Evolutionary conservation across 2,113 vertebrate genomes (phyloP).

Genomic region (Climacteris rufus): DNA sequence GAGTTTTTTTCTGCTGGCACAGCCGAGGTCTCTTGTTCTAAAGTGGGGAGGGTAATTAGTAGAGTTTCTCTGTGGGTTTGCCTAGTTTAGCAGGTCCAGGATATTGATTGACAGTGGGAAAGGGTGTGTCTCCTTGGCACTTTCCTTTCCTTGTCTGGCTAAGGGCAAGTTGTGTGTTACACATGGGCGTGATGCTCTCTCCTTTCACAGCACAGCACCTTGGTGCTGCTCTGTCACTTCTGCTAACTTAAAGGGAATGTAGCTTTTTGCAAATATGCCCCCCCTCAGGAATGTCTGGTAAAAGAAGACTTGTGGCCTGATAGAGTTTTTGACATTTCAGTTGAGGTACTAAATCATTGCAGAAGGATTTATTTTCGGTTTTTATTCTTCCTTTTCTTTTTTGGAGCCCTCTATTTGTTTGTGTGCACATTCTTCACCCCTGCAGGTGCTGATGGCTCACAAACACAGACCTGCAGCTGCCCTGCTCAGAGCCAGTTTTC

Average conservation of each 20-base stretch:
- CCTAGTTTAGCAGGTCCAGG: conserved; percentile 22
- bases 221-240: background rate
- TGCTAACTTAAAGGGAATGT: background rate
- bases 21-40: background rate
- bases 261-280: background rate
- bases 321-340: background rate
- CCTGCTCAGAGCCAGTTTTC: background rate
- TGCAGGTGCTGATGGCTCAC: background rate
- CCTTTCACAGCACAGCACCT: background rate
- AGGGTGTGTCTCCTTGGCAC: conserved; percentile 29
- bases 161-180: background rate
- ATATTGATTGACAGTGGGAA: conserved; percentile 30
- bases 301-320: background rate
- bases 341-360: background rate
- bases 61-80: conserved; percentile 26
- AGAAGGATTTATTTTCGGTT: background rate
- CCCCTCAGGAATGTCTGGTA: background rate
- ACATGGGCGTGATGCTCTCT: background rate
- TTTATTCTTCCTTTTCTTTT: background rate
- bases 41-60: background rate
- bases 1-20: background rate
- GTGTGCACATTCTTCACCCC: background rate
- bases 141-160: conserved; percentile 47
- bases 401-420: background rate
- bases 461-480: background rate